Evolutionary conservation across 2,888 invertebrate genomes (phyloP), one percentile per base, ranked within the genome.

Genomic region (Ochropleura leucogaster): DNA sequence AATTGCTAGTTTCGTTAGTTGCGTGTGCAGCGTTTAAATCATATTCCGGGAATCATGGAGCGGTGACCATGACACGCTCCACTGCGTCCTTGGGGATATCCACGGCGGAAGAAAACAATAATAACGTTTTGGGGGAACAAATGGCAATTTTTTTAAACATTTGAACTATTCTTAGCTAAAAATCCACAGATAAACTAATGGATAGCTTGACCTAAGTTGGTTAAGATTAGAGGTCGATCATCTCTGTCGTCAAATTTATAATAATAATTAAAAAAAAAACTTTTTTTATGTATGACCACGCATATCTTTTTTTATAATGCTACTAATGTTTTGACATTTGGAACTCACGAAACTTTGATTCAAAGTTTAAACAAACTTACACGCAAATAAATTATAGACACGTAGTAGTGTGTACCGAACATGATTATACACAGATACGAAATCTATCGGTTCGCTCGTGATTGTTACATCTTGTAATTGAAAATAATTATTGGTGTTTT

Each of bases 11-110:
- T 80, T 83, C 59, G 71, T 72, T 68, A 65, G 82, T 87, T 88
- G 88, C 86, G 88, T 90, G 87, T 86, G 82, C 80, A 85, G 84
- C 84, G 84, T 86, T 88, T 90, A 88, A 90, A 91, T 87, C 74
- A 87, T 88, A 90, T 93, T 93, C 93, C 94, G 89, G 94, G 92
- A 93, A 93, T 71, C 89, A 87, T 86, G 88, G 88, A 86, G 78
- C 87, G 78, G 89, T 91, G 87, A 85, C 82, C 88, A 82, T 87
- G 89, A 87, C 84, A 74, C 90, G 91, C 88, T 87, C 84, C 87
- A 84, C 79, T 85, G 89, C 80, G 72, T 85, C 90, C 82, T 82
- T 85, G 83, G 87, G 80, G 71, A 85, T 76, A 77, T 65, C 77
- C 83, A 77, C 72, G 81, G 42, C 42, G 85, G 84, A 62, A 74